Conservation (phyloP, 2,113 vertebrate genomes). For the Pelecanoides urinatrix region DNA sequence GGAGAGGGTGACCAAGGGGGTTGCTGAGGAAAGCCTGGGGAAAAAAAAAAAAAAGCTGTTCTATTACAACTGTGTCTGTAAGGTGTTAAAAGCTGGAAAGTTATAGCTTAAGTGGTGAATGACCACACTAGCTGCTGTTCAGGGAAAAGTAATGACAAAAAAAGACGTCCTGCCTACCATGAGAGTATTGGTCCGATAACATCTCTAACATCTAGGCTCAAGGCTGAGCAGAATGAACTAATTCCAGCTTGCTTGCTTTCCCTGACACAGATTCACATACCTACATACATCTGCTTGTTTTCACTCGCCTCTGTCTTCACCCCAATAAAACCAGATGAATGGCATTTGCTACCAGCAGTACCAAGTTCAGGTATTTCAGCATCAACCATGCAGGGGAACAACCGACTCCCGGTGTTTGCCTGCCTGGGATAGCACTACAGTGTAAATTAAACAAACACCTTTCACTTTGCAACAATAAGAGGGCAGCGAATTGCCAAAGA, state of each 20-base stretch:
- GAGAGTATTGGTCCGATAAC: neutral
- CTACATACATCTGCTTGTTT: neutral
- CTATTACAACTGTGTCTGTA: neutral
- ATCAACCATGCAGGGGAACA: neutral
- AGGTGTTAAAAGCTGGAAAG: neutral
- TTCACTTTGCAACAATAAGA: neutral
- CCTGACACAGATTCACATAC: neutral
- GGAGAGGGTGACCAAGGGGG: neutral
- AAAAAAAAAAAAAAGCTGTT: too few species aligned
- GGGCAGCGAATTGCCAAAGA: neutral
- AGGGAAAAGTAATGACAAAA: neutral
- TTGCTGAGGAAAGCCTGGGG: neutral
- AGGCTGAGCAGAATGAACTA: neutral
- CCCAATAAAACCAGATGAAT: neutral
- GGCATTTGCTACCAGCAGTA: neutral
- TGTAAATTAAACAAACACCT: neutral
- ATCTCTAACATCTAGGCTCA: neutral
- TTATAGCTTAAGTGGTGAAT: neutral
- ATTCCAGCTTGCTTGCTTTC: neutral
- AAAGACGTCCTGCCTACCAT: neutral
- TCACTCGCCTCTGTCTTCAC: neutral
- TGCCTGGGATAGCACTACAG: neutral
- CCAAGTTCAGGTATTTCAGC: neutral
- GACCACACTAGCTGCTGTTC: neutral
- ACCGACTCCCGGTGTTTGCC: neutral